phyloP scores from a whole-genome alignment of 2,797 vertebrate genomes.

The Tadarida brasiliensis region DNA sequence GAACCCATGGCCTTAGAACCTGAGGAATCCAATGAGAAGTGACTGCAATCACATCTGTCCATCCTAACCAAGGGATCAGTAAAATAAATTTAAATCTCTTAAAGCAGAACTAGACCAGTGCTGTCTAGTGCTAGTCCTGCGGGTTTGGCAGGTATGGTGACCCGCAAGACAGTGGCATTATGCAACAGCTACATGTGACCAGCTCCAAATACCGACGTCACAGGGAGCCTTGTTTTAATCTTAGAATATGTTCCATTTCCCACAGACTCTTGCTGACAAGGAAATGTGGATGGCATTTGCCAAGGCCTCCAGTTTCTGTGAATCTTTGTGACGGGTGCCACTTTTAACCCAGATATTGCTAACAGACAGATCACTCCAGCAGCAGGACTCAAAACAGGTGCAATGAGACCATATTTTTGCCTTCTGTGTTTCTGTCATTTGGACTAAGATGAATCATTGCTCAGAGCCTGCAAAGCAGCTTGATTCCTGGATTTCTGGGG shows the following conservation, averaged over 20 bases:
- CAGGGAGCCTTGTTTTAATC: not conserved
- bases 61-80: not conserved
- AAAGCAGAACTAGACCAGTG: not conserved
- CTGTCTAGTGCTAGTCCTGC: not conserved
- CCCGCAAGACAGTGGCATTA: not conserved
- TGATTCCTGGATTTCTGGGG: constrained; percentile 21
- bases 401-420: not conserved
- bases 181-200: not conserved
- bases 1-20: not conserved
- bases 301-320: not conserved
- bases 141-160: not conserved
- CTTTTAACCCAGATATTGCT: not conserved
- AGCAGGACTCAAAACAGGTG: not conserved
- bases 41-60: not conserved
- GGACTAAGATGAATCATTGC: not conserved
- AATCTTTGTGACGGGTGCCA: not conserved
- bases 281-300: not conserved
- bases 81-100: constrained; percentile 1
- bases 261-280: not conserved
- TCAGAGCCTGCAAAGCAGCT: not conserved
- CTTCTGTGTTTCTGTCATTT: constrained; percentile 7
- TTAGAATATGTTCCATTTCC: not conserved
- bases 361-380: not conserved
- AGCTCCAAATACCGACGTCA: not conserved
- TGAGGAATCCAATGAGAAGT: not conserved